Percentiles rank a stretch among this genome's conserved stretches.
Conservation (phyloP, 2,797 vertebrate genomes). For the Borostomias antarcticus region DNA sequence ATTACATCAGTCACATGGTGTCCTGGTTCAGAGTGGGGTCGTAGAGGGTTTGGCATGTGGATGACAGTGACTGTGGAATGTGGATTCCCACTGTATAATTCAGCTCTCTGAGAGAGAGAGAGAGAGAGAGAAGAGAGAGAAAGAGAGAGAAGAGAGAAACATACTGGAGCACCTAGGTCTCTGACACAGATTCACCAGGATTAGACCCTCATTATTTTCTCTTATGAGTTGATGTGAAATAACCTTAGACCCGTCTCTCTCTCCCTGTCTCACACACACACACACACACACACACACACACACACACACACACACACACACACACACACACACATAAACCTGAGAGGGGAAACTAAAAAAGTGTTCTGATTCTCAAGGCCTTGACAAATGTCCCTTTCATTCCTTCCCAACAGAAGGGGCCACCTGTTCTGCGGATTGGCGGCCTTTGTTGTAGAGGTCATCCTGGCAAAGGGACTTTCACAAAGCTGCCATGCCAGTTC, state of each 20-base stretch:
- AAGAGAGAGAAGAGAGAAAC: too few relatives aligned
- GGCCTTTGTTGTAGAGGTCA: constrained; percentile 77
- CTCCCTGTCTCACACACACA: background rate
- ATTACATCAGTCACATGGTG: constrained; percentile 69
- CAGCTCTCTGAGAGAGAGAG: background rate
- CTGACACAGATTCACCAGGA: too few relatives aligned
- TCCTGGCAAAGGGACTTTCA: constrained; percentile 65
- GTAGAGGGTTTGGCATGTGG: constrained; percentile 58
- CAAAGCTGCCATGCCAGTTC: constrained; percentile 62
- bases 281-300: constrained; percentile 5
- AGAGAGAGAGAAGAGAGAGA: background rate
- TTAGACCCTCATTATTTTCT: background rate
- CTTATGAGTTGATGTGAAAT: background rate
- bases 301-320: background rate
- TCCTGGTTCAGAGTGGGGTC: constrained; percentile 72
- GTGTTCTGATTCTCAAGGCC: constrained; percentile 52
- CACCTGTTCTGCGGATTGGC: constrained; percentile 79
- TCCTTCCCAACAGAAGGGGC: constrained; percentile 66
- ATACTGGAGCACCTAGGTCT: too few relatives aligned
- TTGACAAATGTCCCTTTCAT: constrained; percentile 75
- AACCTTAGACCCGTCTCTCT: background rate
- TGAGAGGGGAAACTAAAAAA: constrained; percentile 33
- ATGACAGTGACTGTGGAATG: constrained; percentile 62
- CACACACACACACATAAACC: background rate
- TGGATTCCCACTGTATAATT: constrained; percentile 37